These are phyloP conservation scores for Anhinga anhinga DNA, from an alignment of 2,113 vertebrate species.

Conservation along the genomic window DNA sequence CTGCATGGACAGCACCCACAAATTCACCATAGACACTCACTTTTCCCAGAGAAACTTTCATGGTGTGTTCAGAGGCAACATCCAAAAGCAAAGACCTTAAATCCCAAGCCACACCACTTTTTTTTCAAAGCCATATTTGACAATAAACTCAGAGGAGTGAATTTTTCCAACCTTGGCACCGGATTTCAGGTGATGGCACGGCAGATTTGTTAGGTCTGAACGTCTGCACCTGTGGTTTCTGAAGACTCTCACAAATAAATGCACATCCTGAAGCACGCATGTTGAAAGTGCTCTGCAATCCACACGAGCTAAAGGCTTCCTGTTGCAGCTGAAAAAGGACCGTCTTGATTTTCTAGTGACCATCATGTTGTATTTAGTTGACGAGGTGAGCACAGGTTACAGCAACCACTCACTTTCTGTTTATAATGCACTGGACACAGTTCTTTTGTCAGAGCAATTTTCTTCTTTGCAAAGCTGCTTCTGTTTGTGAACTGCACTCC, in stretches of 20 bases:
- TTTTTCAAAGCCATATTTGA: neutral
- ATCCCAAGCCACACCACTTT: neutral
- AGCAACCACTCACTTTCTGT: neutral
- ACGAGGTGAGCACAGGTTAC: neutral
- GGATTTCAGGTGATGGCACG: neutral
- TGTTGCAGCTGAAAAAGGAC: neutral
- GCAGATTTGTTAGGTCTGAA: neutral
- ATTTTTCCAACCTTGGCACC: neutral
- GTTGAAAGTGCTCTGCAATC: neutral
- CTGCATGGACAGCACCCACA: neutral
- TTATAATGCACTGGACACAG: constrained; percentile 22
- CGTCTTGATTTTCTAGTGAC: neutral
- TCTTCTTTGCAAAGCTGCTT: constrained; percentile 38
- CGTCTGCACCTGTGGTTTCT: neutral
- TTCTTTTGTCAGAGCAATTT: constrained; percentile 28
- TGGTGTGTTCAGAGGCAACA: neutral
- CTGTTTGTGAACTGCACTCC: neutral
- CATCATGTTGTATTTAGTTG: neutral
- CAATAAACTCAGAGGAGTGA: neutral
- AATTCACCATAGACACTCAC: neutral
- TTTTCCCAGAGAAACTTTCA: neutral
- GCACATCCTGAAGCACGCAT: neutral
- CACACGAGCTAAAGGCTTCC: neutral
- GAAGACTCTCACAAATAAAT: neutral
- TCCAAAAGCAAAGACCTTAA: neutral